phyloP scores from a whole-genome alignment of 2,797 vertebrate genomes.

The Acropternis orthonyx region DNA sequence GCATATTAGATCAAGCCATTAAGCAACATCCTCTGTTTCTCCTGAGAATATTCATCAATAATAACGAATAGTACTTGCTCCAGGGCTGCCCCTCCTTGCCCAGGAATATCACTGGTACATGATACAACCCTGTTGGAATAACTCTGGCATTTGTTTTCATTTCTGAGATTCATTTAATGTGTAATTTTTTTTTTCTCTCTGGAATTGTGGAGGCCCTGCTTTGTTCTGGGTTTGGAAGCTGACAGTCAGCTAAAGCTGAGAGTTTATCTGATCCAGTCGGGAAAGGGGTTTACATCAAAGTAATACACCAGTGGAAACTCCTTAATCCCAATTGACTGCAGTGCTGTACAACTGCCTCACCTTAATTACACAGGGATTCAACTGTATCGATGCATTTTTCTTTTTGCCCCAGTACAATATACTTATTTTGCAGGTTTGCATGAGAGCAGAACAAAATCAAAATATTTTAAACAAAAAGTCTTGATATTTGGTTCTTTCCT shows the following conservation, averaged over 20 bases:
- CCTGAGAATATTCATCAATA: constrained; percentile 62
- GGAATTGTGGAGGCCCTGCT: not conserved
- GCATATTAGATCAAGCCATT: constrained; percentile 55
- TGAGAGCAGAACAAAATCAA: not conserved
- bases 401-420: not conserved
- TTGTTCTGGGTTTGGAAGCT: constrained; percentile 17
- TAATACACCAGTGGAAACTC: not conserved
- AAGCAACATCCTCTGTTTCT: constrained; percentile 47
- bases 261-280: not conserved
- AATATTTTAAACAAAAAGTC: not conserved
- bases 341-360: fast-evolving
- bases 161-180: not conserved
- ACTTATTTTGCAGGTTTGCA: not conserved
- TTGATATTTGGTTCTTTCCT: not conserved
- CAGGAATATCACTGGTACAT: not conserved
- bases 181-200: not conserved
- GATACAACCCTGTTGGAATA: not conserved
- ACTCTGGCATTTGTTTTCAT: constrained; percentile 8
- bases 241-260: not conserved
- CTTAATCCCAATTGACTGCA: fast-evolving
- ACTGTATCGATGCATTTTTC: fast-evolving
- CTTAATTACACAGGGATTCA: not conserved
- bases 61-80: constrained; percentile 42
- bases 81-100: constrained; percentile 38
- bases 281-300: constrained; percentile 16